phyloP scores from a whole-genome alignment of 2,113 vertebrate species.

The Nothoprocta pentlandii region DNA sequence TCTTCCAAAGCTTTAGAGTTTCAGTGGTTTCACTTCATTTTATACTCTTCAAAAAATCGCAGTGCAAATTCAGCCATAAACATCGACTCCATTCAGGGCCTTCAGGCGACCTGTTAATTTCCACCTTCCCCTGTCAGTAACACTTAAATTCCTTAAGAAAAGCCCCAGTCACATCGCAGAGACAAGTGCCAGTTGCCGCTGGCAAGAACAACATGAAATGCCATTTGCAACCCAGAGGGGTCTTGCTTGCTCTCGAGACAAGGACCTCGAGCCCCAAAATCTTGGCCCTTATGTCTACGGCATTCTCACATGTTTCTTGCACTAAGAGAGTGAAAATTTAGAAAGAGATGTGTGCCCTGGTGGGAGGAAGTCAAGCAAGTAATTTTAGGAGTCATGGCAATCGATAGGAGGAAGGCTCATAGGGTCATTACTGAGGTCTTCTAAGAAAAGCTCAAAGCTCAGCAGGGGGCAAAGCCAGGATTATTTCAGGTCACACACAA shows the following conservation, averaged over 20 bases:
- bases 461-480: neutral
- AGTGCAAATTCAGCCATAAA: neutral
- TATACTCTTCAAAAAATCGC: neutral
- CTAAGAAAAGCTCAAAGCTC: slow-evolving; percentile 5
- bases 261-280: neutral
- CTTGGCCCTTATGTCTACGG: neutral
- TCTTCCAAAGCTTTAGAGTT: neutral
- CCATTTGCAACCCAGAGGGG: neutral
- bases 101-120: neutral
- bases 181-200: neutral
- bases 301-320: neutral
- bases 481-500: neutral
- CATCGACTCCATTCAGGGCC: neutral
- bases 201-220: neutral
- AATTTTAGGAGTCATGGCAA: neutral
- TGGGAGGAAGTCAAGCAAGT: neutral
- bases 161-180: neutral
- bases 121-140: neutral
- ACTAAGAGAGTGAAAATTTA: neutral
- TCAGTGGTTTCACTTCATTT: neutral
- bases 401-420: neutral
- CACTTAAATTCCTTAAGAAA: neutral
- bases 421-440: neutral
- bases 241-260: neutral
- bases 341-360: neutral